phyloP scores from a whole-genome alignment of 2,113 vertebrate species.

The Noturus placidus region DNA sequence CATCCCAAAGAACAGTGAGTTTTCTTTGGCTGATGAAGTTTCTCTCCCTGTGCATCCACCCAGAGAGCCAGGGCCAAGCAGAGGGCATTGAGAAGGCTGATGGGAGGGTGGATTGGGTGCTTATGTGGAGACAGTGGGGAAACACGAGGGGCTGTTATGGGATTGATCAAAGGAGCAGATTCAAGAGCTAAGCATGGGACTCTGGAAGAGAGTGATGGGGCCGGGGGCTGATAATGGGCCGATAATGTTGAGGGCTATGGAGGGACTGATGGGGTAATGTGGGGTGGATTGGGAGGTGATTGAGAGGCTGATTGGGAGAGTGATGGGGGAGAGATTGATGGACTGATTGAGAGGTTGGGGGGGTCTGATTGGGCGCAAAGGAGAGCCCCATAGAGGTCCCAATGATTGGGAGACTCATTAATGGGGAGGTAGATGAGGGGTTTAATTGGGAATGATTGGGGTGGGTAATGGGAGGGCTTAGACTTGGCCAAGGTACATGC shows the following conservation, averaged over 20 bases:
- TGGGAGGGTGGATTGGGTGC: neutral
- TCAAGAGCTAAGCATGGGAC: neutral
- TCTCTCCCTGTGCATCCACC: neutral
- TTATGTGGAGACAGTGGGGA: neutral
- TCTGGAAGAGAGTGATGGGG: neutral
- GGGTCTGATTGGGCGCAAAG: no score
- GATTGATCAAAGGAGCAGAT: neutral
- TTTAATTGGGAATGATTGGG: neutral
- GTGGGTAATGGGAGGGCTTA: neutral
- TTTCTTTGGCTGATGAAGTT: conserved; percentile 28
- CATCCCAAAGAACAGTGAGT: conserved; percentile 47
- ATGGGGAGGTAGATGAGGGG: neutral
- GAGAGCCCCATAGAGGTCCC: no score
- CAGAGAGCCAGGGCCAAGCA: conserved; percentile 15
- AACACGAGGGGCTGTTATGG: neutral
- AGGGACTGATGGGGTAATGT: neutral
- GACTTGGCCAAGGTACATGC: no score
- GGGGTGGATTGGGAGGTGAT: neutral
- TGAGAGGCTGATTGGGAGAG: no score
- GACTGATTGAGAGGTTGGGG: no score
- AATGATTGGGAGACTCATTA: no score
- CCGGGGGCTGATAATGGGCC: neutral
- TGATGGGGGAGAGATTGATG: no score
- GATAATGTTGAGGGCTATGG: neutral
- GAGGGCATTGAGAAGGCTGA: neutral